phyloP scores from a whole-genome alignment of 2,888 invertebrate species.

The Ochropacha duplaris region DNA sequence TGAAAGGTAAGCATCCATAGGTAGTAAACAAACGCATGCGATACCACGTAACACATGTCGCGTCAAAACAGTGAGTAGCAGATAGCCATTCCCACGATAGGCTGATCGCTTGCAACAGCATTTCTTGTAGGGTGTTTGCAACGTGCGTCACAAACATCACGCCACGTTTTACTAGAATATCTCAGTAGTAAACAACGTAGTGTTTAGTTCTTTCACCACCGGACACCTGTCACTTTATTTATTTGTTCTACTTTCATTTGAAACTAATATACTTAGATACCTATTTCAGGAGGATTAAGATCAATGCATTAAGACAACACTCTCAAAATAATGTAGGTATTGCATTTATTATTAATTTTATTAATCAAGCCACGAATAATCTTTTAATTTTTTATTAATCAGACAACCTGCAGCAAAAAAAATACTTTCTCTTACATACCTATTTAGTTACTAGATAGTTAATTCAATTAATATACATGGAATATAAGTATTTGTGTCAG shows the following conservation, averaged over 20 bases:
- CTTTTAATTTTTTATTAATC: background rate
- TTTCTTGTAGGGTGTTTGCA: conserved; percentile 3
- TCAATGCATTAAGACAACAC: background rate
- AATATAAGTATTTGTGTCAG: too few relatives aligned
- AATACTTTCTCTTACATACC: too few relatives aligned
- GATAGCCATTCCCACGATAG: conserved; percentile 6
- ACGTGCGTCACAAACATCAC: conserved; percentile 7
- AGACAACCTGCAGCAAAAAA: background rate
- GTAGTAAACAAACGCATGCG: conserved; percentile 7
- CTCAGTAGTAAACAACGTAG: conserved; percentile 3
- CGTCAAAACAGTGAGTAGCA: background rate
- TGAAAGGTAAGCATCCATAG: background rate
- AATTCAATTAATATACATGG: too few relatives aligned
- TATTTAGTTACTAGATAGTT: too few relatives aligned
- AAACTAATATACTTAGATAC: background rate
- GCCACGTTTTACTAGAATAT: conserved; percentile 9
- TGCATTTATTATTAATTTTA: background rate
- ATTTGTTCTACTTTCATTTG: background rate
- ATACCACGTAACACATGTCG: background rate
- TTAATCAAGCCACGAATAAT: background rate
- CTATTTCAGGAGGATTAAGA: background rate
- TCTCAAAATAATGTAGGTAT: too few relatives aligned
- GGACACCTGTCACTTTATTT: background rate
- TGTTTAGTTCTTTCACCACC: conserved; percentile 8
- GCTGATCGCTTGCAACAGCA: conserved; percentile 8